Conservation (phyloP, 2,113 vertebrate genomes). For the Nansenia antarctica region DNA sequence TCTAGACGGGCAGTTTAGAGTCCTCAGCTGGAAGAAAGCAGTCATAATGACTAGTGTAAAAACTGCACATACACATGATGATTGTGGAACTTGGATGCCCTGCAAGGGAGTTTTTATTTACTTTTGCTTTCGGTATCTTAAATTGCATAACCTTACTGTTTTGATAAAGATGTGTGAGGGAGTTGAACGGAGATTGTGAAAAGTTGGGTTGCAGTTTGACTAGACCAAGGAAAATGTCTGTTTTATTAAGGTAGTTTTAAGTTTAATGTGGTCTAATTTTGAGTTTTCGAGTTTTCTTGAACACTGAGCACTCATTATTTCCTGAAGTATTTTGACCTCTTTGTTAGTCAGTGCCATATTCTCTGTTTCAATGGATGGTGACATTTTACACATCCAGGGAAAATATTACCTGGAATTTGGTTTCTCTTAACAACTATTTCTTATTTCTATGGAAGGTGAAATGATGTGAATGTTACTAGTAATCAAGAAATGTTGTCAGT, state of each 20-base stretch:
- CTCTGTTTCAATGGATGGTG: constrained; percentile 28
- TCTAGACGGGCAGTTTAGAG: neutral
- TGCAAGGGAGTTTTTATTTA: neutral
- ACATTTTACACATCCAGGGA: constrained; percentile 31
- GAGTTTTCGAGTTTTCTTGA: neutral
- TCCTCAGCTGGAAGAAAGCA: neutral
- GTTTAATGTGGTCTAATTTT: constrained; percentile 2
- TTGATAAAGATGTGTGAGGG: neutral
- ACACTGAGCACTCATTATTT: too few species aligned
- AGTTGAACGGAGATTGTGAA: neutral
- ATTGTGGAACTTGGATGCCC: too few species aligned
- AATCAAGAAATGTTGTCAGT: neutral
- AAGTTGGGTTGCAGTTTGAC: neutral
- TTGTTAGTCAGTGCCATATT: constrained; percentile 22
- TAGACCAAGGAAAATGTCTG: neutral
- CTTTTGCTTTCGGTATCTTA: neutral
- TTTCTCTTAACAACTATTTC: neutral
- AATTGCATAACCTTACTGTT: neutral
- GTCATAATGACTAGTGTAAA: too few species aligned
- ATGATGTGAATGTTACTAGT: constrained; percentile 1
- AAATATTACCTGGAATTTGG: constrained; percentile 3
- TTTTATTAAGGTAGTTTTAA: neutral
- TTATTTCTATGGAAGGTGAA: neutral
- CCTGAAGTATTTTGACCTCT: neutral
- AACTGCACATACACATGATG: too few species aligned